Evolutionary conservation across 2,797 vertebrate species (phyloP), one percentile per base, ranked within the genome.

Genomic region (Rhinogobio ventralis): DNA sequence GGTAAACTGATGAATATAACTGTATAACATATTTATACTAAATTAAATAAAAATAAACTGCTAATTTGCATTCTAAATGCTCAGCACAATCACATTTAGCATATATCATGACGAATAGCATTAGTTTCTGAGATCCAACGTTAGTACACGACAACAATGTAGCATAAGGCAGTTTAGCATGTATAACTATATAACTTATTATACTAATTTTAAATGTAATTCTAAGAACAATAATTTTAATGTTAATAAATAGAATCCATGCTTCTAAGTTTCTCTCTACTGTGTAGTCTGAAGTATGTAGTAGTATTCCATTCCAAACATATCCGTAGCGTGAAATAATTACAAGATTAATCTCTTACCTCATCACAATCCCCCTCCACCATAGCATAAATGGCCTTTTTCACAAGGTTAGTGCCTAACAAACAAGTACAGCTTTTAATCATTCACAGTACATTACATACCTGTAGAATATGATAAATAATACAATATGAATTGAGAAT

Each of bases 331-430:
- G 25, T 67, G 45, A 42, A 57, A 51, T 68, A 17, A 55, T 55
- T 9, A 20, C 14, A 51, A 75, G 13, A 57, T 17, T 23, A 77
- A 55, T 49, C 9, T 75, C 95, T 96, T 95, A 99, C 98, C 97
- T 99, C 98, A 88, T 99, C 98, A 94, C 98, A 99, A 93, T 99
- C 98, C 75, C 98, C 98, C 93, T 99, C 98, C 93, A 99, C 98
- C 98, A 99, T 99, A 93, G 98, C 98, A 94, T 99, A 99, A 93
- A 99, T 99, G 95, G 98, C 98, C 97, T 99, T 99, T 96, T 99
- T 99, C 94, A 99, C 98, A 95, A 99, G 96, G 95, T 99, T 99
- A 95, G 98, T 99, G 96, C 98, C 98, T 99, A 89, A 96, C 73
- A 80, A 80, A 66, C 42, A 85, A 68, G n/a, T 17, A 55, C 64